Percentiles rank a stretch among this genome's conserved stretches.
These are phyloP conservation scores for Odocoileus virginianus DNA, from an alignment of 2,113 vertebrate species.

Conservation along the genomic window DNA sequence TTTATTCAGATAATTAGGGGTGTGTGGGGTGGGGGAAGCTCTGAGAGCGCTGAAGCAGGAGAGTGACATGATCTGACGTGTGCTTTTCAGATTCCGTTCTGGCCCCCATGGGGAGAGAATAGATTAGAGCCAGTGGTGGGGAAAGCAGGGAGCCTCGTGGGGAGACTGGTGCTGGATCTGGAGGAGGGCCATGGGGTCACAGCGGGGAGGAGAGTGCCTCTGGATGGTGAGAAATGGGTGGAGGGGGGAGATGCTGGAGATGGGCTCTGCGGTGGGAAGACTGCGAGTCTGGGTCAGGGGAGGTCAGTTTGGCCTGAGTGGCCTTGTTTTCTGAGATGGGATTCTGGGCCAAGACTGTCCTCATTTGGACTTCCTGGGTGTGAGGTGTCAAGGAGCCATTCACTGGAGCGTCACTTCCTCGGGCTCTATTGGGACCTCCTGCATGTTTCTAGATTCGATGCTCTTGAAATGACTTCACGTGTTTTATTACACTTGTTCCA, in stretches of 20 bases:
- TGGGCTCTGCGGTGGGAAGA: neutral
- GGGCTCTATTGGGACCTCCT: neutral
- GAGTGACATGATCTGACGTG: neutral
- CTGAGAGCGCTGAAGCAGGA: neutral
- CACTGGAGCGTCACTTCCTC: rapidly evolving
- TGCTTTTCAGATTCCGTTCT: neutral
- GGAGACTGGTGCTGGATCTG: neutral
- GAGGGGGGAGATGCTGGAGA: neutral
- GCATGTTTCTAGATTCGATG: neutral
- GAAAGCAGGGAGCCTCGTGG: neutral
- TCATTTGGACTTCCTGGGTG: neutral
- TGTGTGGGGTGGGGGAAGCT: neutral
- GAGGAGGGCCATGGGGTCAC: neutral
- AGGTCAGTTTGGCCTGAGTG: neutral
- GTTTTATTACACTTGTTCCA: neutral
- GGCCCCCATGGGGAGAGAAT: neutral
- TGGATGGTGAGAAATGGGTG: neutral
- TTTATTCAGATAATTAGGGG: neutral
- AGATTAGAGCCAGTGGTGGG: neutral
- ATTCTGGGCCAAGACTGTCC: neutral
- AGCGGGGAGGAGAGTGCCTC: neutral
- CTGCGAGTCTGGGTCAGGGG: neutral
- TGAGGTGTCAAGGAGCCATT: too few species aligned
- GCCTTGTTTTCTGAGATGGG: neutral
- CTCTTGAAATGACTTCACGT: neutral